Evolutionary conservation across 2,797 vertebrate genomes (phyloP).

Genomic region (Ispidina lecontei): DNA sequence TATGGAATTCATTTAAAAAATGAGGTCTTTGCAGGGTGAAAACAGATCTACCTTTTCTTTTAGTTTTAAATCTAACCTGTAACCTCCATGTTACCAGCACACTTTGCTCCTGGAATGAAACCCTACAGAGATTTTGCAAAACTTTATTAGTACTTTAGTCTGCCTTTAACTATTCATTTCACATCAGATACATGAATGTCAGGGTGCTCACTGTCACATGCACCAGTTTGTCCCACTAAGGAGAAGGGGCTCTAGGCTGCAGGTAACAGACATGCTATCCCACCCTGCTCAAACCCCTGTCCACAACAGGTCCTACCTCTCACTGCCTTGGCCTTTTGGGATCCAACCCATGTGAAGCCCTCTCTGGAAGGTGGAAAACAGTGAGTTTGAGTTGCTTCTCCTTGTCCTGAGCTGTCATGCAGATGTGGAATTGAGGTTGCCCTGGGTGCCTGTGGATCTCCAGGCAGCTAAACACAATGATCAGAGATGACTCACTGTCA

Average conservation of each 20-base stretch:
- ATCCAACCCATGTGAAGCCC: background rate
- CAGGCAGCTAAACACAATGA: background rate
- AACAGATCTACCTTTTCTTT: background rate
- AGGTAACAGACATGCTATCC: background rate
- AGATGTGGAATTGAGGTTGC: background rate
- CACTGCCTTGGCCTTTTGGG: background rate
- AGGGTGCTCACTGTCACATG: rapidly evolving
- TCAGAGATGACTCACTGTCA: constrained; percentile 64
- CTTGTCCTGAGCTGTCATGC: background rate
- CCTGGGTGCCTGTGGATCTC: background rate
- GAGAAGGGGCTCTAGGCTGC: background rate
- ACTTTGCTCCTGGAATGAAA: background rate
- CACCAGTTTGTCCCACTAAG: too few relatives aligned
- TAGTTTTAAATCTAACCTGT: background rate
- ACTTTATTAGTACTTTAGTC: background rate
- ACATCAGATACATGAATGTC: background rate
- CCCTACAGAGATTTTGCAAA: background rate
- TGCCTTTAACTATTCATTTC: background rate
- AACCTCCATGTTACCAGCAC: rapidly evolving
- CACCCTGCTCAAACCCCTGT: background rate
- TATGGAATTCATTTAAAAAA: background rate
- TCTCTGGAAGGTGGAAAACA: background rate
- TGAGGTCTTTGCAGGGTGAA: background rate
- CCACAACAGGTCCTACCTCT: background rate
- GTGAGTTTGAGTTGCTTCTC: constrained; percentile 23